Evolutionary conservation across 2,797 vertebrate species (phyloP).

Genomic region (Epinephelus coioides): DNA sequence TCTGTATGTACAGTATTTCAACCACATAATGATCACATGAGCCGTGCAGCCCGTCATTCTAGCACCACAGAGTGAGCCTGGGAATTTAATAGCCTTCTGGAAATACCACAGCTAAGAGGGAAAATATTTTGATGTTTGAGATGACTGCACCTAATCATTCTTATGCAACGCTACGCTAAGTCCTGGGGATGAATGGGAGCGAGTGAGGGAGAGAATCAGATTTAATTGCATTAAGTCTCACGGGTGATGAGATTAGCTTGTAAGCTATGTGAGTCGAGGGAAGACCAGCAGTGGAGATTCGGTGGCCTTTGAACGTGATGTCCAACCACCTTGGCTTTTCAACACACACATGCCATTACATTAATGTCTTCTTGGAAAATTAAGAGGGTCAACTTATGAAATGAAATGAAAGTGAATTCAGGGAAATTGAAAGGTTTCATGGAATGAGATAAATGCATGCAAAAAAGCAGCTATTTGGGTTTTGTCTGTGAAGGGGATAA

Average conservation of each 20-base stretch:
- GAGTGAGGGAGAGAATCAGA: slow-evolving; percentile 64
- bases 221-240: slow-evolving; percentile 82
- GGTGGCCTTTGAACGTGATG: slow-evolving; percentile 42
- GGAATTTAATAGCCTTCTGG: slow-evolving; percentile 28
- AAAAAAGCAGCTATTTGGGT: slow-evolving; percentile 8
- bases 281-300: slow-evolving; percentile 54
- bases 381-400: slow-evolving; percentile 8
- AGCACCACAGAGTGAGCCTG: slow-evolving; percentile 11
- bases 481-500: slow-evolving; percentile 9
- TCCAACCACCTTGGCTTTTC: slow-evolving; percentile 23
- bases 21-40: slow-evolving; percentile 10
- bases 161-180: slow-evolving; percentile 71
- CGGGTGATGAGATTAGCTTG: slow-evolving; percentile 78
- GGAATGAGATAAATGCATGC: slow-evolving; percentile 10
- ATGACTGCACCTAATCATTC: slow-evolving; percentile 65
- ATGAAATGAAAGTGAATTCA: slow-evolving; percentile 30
- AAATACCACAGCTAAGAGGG: slow-evolving; percentile 46
- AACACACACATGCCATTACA: slow-evolving; percentile 46
- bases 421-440: slow-evolving; percentile 23
- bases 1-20: slow-evolving; percentile 8
- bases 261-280: slow-evolving; percentile 68
- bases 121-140: slow-evolving; percentile 64
- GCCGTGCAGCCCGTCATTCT: slow-evolving; percentile 7
- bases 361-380: slow-evolving; percentile 36
- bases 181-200: slow-evolving; percentile 72